phyloP scores from a whole-genome alignment of 2,888 invertebrate species.

The Perizoma flavofasciatum region DNA sequence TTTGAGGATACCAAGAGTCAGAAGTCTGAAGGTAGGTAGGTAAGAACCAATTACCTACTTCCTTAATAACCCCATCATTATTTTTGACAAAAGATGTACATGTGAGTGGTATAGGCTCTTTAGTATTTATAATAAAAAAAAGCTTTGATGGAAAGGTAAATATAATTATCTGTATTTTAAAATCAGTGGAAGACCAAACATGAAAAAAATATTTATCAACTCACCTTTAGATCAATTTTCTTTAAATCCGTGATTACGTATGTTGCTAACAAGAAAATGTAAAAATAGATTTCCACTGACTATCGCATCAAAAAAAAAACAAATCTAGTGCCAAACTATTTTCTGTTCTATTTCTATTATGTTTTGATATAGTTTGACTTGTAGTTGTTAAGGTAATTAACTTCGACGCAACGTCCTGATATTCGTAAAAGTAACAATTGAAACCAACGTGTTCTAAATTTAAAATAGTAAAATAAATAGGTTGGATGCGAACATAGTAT shows the following conservation, averaged over 20 bases:
- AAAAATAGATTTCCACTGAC: conserved; percentile 34
- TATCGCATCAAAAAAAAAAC: conserved; percentile 27
- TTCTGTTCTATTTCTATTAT: conserved; percentile 3
- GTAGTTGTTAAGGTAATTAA: conserved; percentile 26
- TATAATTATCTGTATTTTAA: too few species aligned
- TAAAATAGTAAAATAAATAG: conserved; percentile 44
- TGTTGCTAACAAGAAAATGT: conserved; percentile 2
- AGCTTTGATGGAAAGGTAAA: too few species aligned
- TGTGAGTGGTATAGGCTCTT: too few species aligned
- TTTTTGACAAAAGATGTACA: too few species aligned
- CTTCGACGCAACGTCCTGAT: conserved; percentile 28
- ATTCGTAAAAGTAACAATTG: conserved; percentile 41
- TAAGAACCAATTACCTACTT: background rate
- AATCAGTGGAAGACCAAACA: too few species aligned
- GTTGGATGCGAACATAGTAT: conserved; percentile 34
- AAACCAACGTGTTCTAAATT: conserved; percentile 43
- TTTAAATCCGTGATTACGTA: conserved; percentile 2
- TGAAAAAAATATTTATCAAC: too few species aligned
- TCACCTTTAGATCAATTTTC: too few species aligned
- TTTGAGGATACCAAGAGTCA: too few species aligned
- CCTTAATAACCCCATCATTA: too few species aligned
- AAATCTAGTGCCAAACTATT: conserved; percentile 10
- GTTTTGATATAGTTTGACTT: conserved; percentile 12
- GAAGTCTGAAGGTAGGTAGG: background rate
- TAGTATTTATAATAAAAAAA: too few species aligned